Evolutionary conservation across 1,140 invertebrate species (phyloP).

Genomic region (Idris sp.): DNA sequence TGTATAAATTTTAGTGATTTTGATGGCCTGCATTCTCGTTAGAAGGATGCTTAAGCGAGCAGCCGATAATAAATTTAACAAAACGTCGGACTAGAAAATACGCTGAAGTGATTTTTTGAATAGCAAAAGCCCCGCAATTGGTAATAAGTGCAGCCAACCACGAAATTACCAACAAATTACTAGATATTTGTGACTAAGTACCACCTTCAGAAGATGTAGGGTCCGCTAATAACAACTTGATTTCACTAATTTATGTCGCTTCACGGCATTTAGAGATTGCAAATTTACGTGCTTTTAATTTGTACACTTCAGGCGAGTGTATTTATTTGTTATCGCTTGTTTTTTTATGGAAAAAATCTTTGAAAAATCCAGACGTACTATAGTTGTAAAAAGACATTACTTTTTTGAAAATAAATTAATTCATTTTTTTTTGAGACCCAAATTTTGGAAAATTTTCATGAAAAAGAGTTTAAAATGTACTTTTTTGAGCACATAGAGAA

Average conservation of each 20-base stretch:
- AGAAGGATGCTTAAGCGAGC: constrained; percentile 46
- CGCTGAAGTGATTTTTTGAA: constrained; percentile 61
- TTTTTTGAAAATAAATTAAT: too few species aligned
- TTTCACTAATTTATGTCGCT: constrained; percentile 43
- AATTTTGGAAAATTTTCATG: too few species aligned
- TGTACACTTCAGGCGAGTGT: too few species aligned
- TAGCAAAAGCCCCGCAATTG: too few species aligned
- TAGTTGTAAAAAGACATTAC: too few species aligned
- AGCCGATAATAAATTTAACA: constrained; percentile 50
- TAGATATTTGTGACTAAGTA: constrained; percentile 56
- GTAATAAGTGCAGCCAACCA: constrained; percentile 48
- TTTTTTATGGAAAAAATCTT: too few species aligned
- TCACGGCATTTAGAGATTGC: constrained; percentile 3
- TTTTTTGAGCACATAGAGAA: too few species aligned
- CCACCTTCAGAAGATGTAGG: constrained; percentile 39
- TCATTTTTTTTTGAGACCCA: too few species aligned
- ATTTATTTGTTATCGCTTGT: too few species aligned
- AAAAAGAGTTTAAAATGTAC: too few species aligned
- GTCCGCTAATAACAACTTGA: constrained; percentile 57
- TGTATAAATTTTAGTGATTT: constrained; percentile 48
- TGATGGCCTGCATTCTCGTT: constrained; percentile 50
- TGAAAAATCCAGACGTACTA: too few species aligned
- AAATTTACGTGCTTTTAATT: constrained; percentile 15
- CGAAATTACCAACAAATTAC: constrained; percentile 56
- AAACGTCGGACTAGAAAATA: constrained; percentile 37